Percentiles rank a stretch among this genome's conserved stretches.
Conservation (phyloP, 37 sponge, comb jelly and placozoan genomes). For the Agelas oroides region DNA sequence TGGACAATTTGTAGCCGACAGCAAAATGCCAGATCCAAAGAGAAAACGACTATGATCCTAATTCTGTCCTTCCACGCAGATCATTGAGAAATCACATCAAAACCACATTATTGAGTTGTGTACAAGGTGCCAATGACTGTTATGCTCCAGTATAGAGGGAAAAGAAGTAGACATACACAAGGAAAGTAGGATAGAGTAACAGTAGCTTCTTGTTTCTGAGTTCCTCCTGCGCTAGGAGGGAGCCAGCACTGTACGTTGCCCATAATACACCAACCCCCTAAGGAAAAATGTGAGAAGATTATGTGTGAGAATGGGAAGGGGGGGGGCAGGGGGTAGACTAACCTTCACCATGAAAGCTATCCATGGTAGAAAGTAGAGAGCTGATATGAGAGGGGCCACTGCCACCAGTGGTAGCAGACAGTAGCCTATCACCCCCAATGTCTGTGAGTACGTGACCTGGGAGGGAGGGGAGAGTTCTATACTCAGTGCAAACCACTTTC, state of each 20-base stretch:
- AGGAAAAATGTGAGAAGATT: too few relatives aligned
- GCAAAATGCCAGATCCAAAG: slow-evolving; percentile 47
- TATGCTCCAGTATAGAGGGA: slow-evolving; percentile 89
- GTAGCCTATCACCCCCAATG: slow-evolving; percentile 88
- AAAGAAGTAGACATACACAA: slow-evolving; percentile 88
- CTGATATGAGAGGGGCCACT: slow-evolving; percentile 73
- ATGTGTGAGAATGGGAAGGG: not conserved
- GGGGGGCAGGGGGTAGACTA: slow-evolving; percentile 7
- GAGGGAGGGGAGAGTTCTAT: not conserved
- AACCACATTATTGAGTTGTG: not conserved
- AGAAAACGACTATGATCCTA: slow-evolving; percentile 45
- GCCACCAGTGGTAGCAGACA: slow-evolving; percentile 85
- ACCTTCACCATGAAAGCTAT: slow-evolving; percentile 67
- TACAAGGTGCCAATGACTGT: not conserved
- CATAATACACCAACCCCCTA: slow-evolving; percentile 89
- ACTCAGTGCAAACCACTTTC: too few relatives aligned
- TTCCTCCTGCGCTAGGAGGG: slow-evolving; percentile 80
- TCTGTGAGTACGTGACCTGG: slow-evolving; percentile 86
- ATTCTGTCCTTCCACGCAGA: not conserved
- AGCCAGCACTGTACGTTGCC: slow-evolving; percentile 91
- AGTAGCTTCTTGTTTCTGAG: slow-evolving; percentile 82
- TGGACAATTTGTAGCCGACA: slow-evolving; percentile 12
- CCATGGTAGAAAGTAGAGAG: slow-evolving; percentile 42
- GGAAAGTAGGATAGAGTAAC: slow-evolving; percentile 88
- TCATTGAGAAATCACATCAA: not conserved